Conservation (phyloP, 2,113 vertebrate species). For the Malurus melanocephalus region DNA sequence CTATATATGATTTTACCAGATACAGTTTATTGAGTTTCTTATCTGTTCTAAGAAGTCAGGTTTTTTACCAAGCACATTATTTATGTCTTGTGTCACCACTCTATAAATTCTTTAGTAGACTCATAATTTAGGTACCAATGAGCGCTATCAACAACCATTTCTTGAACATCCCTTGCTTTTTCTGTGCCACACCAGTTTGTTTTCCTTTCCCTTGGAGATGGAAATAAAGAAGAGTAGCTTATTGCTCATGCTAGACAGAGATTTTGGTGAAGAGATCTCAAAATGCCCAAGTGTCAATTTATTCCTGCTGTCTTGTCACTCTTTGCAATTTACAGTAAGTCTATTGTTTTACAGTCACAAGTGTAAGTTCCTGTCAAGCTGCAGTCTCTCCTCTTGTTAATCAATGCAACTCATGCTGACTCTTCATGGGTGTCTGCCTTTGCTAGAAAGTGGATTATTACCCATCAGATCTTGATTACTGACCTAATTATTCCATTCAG, state of each 20-base stretch:
- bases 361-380: background rate
- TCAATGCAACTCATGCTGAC: background rate
- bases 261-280: background rate
- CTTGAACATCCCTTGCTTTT: background rate
- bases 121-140: background rate
- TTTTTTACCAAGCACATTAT: background rate
- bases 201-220: background rate
- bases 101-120: background rate
- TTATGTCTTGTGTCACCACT: background rate
- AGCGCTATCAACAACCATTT: background rate
- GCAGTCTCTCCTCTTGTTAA: background rate
- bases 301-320: background rate
- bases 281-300: background rate
- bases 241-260: background rate
- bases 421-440: background rate
- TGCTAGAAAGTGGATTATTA: slow-evolving; percentile 9
- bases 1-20: background rate
- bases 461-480: slow-evolving; percentile 1
- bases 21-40: background rate
- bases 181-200: background rate
- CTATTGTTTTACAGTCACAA: background rate
- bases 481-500: slow-evolving; percentile 3
- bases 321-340: background rate
- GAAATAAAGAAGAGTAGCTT: background rate
- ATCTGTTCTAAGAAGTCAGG: background rate